These are phyloP conservation scores for Scortum barcoo DNA, from an alignment of 2,113 vertebrate species.

Conservation along the genomic window DNA sequence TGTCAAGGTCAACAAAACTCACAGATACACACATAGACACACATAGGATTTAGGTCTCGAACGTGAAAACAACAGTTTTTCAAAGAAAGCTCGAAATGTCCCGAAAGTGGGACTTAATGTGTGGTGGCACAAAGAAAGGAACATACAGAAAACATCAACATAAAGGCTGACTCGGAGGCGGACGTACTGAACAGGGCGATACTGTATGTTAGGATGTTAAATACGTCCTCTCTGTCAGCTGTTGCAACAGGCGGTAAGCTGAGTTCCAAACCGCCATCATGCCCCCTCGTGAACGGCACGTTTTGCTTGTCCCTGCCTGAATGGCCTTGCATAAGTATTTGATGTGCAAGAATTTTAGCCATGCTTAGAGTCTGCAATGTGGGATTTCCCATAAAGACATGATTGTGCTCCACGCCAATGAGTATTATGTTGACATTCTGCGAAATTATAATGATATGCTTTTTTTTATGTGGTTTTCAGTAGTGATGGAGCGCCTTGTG, in stretches of 20 bases:
- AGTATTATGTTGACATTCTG: neutral
- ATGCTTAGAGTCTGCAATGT: neutral
- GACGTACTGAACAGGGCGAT: constrained; percentile 24
- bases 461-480: constrained; percentile 17
- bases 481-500: constrained; percentile 93
- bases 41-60: constrained; percentile 53
- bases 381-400: neutral
- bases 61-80: constrained; percentile 36
- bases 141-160: neutral
- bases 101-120: neutral
- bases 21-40: constrained; percentile 3
- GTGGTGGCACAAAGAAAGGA: neutral
- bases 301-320: constrained; percentile 14
- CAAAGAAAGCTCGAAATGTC: constrained; percentile 45
- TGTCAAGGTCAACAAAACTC: constrained; percentile 71
- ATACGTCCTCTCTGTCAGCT: constrained; percentile 74
- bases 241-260: constrained; percentile 62
- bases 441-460: neutral
- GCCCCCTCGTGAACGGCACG: constrained; percentile 33
- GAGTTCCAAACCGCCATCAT: constrained; percentile 41
- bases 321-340: constrained; percentile 9
- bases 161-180: neutral
- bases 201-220: constrained; percentile 34
- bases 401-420: neutral
- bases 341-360: constrained; percentile 26